Conservation (phyloP, 30 jellyfish, hydroid and myxozoan species). For the Turritopsis rubra region DNA sequence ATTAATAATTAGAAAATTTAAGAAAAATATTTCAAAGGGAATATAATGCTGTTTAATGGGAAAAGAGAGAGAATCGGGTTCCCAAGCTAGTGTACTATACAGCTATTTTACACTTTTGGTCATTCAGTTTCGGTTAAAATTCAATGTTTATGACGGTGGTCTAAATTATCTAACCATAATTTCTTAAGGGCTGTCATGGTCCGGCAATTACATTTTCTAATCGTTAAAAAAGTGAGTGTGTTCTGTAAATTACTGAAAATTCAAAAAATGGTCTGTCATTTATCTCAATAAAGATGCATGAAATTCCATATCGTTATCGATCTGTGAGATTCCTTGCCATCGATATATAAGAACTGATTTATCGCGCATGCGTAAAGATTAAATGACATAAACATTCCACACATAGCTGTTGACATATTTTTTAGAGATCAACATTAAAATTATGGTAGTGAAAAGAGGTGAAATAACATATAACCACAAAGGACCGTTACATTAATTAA, state of each 20-base stretch:
- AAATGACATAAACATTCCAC: conserved; percentile 12
- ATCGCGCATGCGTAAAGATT: conserved; percentile 10
- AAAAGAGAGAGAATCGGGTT: too few relatives aligned
- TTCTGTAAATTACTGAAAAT: neutral
- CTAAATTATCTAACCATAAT: too few relatives aligned
- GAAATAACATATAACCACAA: neutral
- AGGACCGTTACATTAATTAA: neutral
- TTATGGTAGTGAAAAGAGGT: neutral
- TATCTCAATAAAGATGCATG: neutral
- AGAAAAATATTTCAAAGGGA: too few relatives aligned
- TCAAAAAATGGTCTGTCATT: conserved; percentile 5
- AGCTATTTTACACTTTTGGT: too few relatives aligned
- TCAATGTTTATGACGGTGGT: too few relatives aligned
- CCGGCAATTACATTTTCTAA: too few relatives aligned
- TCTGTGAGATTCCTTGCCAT: conserved; percentile 12
- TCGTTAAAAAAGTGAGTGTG: neutral
- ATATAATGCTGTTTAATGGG: too few relatives aligned
- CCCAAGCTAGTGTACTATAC: too few relatives aligned
- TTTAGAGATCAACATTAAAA: conserved; percentile 7
- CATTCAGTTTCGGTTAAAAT: too few relatives aligned
- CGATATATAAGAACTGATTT: neutral
- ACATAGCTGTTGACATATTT: conserved; percentile 3
- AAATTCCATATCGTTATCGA: conserved; percentile 17
- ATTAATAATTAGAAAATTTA: too few relatives aligned
- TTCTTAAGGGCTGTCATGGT: too few relatives aligned